Evolutionary conservation across 2,113 vertebrate species (phyloP), one percentile per base, ranked within the genome.

Genomic region (Scartelaos histophorus): DNA sequence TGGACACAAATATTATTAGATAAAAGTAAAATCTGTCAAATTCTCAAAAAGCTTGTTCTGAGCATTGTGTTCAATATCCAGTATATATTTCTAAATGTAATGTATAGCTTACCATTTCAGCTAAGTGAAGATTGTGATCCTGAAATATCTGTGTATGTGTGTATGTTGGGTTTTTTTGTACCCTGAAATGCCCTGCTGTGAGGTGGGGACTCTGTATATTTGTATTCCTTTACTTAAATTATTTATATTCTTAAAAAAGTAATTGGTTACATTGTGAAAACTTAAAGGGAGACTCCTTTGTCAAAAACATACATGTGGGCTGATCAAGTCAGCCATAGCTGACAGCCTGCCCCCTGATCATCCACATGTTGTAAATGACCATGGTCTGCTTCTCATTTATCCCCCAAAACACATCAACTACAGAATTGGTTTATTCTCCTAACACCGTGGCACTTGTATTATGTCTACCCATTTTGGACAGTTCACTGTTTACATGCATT

Each of bases 271-370:
- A 79, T 21, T 61, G 54, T 22, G 57, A 74, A 71, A 72, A 75
- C 45, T 22, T 45, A 34, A 29, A 57, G 74, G 74, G 19, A 69
- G 71, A 51, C 19, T 45, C 15, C 38, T 43, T 43, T 43, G 38
- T 43, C 38, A 43, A 10, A 43, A 43, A 43, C 38, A 43, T 43
- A 43, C 7, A 43, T 43, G 38, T 25, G 61, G n/a, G 22, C 11
- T 13, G 45, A 45, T 17, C 25, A 49, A 67, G n/a, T 22, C 60
- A 51, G 70, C 58, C 17, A 29, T 10, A 2, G n/a, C 24, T 38
- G 25, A 72, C 51, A 76, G 69, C 67, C 56, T 13, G 13, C 16
- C n/a, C 49, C 24, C 54, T 71, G 75, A 73, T 79, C 74, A 73
- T 77, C 69, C 61, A 71, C 35, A 22, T 5, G 0, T 17, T 17